phyloP scores from a whole-genome alignment of 2,113 vertebrate genomes.

The Chauna torquata region DNA sequence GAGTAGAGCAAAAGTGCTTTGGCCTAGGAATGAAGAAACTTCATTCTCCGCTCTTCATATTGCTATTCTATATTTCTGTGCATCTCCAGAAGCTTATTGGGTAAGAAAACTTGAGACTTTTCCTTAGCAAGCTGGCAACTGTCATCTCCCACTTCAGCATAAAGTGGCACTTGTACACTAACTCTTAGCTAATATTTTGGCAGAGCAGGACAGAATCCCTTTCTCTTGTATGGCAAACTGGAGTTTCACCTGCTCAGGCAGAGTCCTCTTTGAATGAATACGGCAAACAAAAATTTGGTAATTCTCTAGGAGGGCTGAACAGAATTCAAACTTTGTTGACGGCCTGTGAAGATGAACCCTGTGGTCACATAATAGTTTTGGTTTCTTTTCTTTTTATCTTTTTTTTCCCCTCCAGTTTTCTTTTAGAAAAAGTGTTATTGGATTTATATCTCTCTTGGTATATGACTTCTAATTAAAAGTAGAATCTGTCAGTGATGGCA shows the following conservation, averaged over 20 bases:
- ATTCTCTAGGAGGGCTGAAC: not conserved
- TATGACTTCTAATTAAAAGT: not conserved
- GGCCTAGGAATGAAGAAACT: not conserved
- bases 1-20: not conserved
- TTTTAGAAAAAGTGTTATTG: not conserved
- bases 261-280: not conserved
- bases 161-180: not conserved
- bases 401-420: not conserved
- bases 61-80: not conserved
- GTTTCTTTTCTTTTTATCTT: too few species aligned
- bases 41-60: not conserved
- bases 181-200: not conserved
- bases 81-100: not conserved
- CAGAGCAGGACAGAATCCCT: not conserved
- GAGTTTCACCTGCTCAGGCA: not conserved
- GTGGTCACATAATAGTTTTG: not conserved
- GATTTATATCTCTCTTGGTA: not conserved
- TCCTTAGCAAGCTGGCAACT: not conserved
- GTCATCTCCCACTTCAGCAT: not conserved
- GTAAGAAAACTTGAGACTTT: not conserved
- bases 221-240: not conserved
- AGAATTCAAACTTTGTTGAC: not conserved
- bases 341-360: not conserved
- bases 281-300: not conserved
- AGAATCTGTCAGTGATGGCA: not conserved